phyloP scores from a whole-genome alignment of 2,888 invertebrate genomes.

The Dolichomitus sp. region DNA sequence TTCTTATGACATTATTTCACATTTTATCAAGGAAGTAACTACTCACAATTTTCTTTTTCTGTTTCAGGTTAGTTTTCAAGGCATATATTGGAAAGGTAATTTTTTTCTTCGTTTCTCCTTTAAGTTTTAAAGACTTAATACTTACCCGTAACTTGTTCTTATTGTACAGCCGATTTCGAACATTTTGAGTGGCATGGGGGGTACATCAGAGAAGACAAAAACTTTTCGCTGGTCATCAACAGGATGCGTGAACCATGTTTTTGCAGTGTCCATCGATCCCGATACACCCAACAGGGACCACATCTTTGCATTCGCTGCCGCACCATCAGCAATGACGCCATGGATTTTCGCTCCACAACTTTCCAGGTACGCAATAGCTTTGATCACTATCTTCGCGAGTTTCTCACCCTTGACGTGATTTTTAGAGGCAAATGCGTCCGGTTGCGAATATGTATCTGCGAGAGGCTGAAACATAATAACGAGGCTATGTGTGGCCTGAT shows the following conservation, averaged over 20 bases:
- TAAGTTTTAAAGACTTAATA: not conserved
- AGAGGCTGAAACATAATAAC: no score
- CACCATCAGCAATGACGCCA: not conserved
- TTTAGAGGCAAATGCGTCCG: not conserved
- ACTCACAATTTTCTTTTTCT: no score
- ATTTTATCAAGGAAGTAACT: no score
- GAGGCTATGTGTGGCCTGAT: no score
- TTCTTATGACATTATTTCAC: no score
- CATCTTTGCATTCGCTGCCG: slow-evolving; percentile 18
- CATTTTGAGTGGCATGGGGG: not conserved
- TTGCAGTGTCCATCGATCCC: slow-evolving; percentile 3
- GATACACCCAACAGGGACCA: slow-evolving; percentile 12
- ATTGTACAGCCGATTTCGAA: slow-evolving; percentile 38
- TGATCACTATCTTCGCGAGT: not conserved
- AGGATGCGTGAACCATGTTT: slow-evolving; percentile 40
- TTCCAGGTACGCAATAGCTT: not conserved
- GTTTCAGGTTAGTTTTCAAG: no score
- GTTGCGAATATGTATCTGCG: not conserved
- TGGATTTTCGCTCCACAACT: not conserved
- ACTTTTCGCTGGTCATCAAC: slow-evolving; percentile 21
- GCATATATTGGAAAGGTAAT: no score
- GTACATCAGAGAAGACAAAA: not conserved
- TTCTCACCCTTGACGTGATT: not conserved
- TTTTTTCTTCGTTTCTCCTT: no score
- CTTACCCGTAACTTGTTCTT: slow-evolving; percentile 39